Percentiles rank a stretch among this genome's conserved stretches.
Conservation (phyloP, 2,113 vertebrate genomes). For the Pomatorhinus ruficollis region DNA sequence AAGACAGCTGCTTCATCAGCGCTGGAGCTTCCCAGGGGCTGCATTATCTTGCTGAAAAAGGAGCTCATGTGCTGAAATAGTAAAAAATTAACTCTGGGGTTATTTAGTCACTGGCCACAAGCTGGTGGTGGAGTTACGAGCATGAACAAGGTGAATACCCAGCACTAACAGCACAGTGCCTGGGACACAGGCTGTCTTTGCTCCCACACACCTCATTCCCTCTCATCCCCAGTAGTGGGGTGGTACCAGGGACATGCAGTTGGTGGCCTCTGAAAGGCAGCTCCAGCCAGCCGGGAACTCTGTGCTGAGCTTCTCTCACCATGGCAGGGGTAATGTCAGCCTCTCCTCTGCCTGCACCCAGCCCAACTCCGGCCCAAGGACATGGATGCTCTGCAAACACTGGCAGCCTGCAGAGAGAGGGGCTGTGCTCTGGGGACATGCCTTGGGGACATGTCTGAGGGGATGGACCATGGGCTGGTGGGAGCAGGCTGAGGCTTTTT, state of each 20-base stretch:
- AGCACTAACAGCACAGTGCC: fast-evolving
- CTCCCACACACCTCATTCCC: neutral
- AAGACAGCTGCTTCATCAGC: neutral
- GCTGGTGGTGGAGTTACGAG: fast-evolving
- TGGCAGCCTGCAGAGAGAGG: neutral
- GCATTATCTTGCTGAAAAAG: neutral
- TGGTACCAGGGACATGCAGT: neutral
- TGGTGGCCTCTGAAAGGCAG: neutral
- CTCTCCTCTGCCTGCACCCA: neutral
- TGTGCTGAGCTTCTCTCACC: fast-evolving
- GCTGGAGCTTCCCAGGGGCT: neutral
- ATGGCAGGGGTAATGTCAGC: fast-evolving
- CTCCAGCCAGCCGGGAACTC: neutral
- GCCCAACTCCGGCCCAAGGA: fast-evolving
- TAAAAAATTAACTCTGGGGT: neutral
- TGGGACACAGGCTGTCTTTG: neutral
- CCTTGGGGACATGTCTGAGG: neutral
- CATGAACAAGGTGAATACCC: fast-evolving
- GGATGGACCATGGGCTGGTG: neutral
- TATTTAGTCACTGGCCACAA: neutral
- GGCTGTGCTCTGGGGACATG: neutral
- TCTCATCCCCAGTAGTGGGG: fast-evolving
- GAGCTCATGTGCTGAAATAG: neutral
- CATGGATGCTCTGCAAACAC: neutral
- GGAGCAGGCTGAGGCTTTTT: neutral